These are phyloP conservation scores for Drosophila triauraria DNA, from an alignment of 1,140 invertebrate genomes.

Conservation along the genomic window DNA sequence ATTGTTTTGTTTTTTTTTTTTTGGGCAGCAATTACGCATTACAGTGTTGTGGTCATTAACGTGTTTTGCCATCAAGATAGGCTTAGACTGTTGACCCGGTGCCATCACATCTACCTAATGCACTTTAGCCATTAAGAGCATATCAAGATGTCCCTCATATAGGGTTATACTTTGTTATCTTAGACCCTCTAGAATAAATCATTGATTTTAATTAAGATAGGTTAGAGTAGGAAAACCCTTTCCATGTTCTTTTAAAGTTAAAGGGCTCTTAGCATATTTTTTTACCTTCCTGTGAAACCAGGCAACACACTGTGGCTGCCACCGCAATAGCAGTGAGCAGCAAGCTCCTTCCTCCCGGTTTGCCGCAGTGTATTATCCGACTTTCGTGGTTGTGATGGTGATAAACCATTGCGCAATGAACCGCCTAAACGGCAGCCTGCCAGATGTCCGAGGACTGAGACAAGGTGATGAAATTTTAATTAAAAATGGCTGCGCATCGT, in stretches of 20 bases:
- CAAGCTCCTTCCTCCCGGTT: slow-evolving; percentile 20
- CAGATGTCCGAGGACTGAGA: slow-evolving; percentile 28
- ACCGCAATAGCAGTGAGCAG: slow-evolving; percentile 27
- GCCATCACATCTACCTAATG: slow-evolving; percentile 4
- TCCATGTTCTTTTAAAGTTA: background rate
- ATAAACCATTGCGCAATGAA: slow-evolving; percentile 68
- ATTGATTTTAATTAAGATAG: slow-evolving; percentile 18
- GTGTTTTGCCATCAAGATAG: slow-evolving; percentile 25
- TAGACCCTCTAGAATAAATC: background rate
- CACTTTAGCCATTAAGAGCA: background rate
- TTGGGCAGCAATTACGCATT: slow-evolving; percentile 41
- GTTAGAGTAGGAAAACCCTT: background rate
- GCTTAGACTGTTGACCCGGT: slow-evolving; percentile 27
- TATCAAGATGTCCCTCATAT: slow-evolving; percentile 19
- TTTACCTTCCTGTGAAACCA: slow-evolving; percentile 52
- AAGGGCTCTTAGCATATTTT: too few relatives aligned
- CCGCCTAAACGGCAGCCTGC: slow-evolving; percentile 66
- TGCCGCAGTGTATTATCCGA: slow-evolving; percentile 29
- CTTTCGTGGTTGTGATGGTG: slow-evolving; percentile 25
- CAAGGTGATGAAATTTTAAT: slow-evolving; percentile 59
- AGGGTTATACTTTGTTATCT: background rate
- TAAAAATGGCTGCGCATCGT: slow-evolving; percentile 42
- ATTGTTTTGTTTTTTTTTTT: slow-evolving; percentile 30
- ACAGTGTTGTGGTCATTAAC: slow-evolving; percentile 33
- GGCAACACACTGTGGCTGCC: slow-evolving; percentile 14